Evolutionary conservation across 2,797 vertebrate genomes (phyloP), one percentile per base, ranked within the genome.

Genomic region (Etheostoma nigrum): DNA sequence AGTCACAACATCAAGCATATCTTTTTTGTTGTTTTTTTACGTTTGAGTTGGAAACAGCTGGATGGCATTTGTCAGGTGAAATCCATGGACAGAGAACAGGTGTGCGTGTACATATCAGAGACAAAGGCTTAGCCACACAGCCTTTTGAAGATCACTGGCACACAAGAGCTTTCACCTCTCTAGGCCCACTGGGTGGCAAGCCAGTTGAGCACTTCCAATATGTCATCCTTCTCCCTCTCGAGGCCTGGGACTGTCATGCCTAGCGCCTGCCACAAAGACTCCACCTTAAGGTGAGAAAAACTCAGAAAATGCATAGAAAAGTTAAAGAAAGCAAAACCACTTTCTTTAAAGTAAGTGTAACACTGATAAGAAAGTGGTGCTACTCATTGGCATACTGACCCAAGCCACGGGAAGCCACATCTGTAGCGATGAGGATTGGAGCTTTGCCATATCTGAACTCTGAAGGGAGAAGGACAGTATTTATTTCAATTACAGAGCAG

Each of bases 251-350:
- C 96, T 98, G 97, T 99, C 98, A 99, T 99, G 98, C 98, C 98
- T 98, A 99, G 98, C 95, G 96, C 97, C 97, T 98, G 98, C 97
- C 98, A 98, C 97, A 99, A 97, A 99, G 97, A 98, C 97, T 98
- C 96, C 97, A 98, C 98, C 98, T 99, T 99, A 97, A 98, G 97
- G 97, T 98, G 96, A 99, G 97, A 97, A 96, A 97, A 98, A 98
- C 97, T 98, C 97, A 97, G 96, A 97, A 96, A 99, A 98, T 95
- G 96, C 96, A 95, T 91, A 98, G 95, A 97, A 94, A 97, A 96
- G 97, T 99, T 99, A 99, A 99, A 99, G 98, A 99, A 99, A 99
- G 97, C 96, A 99, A 96, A 95, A 94, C 67, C 93, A 98, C 97
- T 98, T 99, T 99, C 97, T 98, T 98, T 98, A 97, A 97, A 91